phyloP scores from a whole-genome alignment of 2,888 invertebrate species.

The Thereva nobilitata region DNA sequence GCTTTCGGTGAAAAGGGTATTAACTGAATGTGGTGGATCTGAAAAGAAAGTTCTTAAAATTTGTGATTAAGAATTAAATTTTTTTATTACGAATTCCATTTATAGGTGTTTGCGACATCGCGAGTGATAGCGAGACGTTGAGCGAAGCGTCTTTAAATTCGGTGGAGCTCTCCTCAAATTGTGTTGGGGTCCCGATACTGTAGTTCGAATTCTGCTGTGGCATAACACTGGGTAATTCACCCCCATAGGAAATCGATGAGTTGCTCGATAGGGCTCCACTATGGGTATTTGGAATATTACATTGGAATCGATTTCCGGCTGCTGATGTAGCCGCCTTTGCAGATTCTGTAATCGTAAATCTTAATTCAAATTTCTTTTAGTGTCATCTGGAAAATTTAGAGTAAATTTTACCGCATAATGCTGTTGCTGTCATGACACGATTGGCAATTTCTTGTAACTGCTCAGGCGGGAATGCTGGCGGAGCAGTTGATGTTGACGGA shows the following conservation, averaged over 20 bases:
- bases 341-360: constrained; percentile 57
- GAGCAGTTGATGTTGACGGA: constrained; percentile 18
- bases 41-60: neutral
- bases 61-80: neutral
- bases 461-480: constrained; percentile 38
- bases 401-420: constrained; percentile 52
- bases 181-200: constrained; percentile 48
- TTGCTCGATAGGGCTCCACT: constrained; percentile 52
- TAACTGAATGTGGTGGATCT: constrained; percentile 46
- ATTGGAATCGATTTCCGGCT: constrained; percentile 33
- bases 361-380: constrained; percentile 45
- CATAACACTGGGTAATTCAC: constrained; percentile 51
- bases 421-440: constrained; percentile 51
- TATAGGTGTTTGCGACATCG: constrained; percentile 48
- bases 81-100: constrained; percentile 44
- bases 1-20: constrained; percentile 52
- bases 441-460: constrained; percentile 46
- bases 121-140: constrained; percentile 57
- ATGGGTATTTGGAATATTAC: constrained; percentile 42
- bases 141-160: constrained; percentile 55
- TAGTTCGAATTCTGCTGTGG: constrained; percentile 43
- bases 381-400: constrained; percentile 1
- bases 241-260: constrained; percentile 52
- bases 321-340: constrained; percentile 49
- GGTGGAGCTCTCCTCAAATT: constrained; percentile 55